These are phyloP conservation scores for Sceloporus undulatus DNA, from an alignment of 2,113 vertebrate species.

Conservation along the genomic window DNA sequence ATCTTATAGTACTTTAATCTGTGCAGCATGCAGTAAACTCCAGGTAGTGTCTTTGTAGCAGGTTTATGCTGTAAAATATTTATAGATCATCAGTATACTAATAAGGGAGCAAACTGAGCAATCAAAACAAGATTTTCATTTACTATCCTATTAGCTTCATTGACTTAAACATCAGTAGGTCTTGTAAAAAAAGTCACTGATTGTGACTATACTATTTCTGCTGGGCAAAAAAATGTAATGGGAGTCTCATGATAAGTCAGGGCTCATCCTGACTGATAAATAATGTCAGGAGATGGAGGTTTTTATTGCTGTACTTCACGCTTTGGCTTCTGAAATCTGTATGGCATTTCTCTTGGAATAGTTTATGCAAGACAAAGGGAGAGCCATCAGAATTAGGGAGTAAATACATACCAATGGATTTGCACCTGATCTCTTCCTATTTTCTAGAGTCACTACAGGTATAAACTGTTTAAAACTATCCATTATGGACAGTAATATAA, in stretches of 20 bases:
- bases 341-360: too few relatives aligned
- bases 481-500: background rate
- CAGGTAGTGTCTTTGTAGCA: background rate
- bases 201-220: background rate
- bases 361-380: too few relatives aligned
- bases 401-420: too few relatives aligned
- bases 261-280: background rate
- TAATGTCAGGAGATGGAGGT: background rate
- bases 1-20: rapidly evolving
- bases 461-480: background rate
- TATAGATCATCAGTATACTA: conserved; percentile 18
- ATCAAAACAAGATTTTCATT: background rate
- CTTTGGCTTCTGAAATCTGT: too few relatives aligned
- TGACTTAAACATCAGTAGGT: background rate
- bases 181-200: background rate
- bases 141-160: conserved; percentile 16
- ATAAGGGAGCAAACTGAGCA: conserved; percentile 12
- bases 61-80: conserved; percentile 7
- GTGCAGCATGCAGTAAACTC: background rate
- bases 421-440: background rate
- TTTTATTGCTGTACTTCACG: too few relatives aligned
- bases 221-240: background rate
- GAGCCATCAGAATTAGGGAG: too few relatives aligned
- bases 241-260: background rate
- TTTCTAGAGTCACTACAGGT: background rate